phyloP scores from a whole-genome alignment of 2,888 invertebrate species.

The Synanthedon vespiformis region DNA sequence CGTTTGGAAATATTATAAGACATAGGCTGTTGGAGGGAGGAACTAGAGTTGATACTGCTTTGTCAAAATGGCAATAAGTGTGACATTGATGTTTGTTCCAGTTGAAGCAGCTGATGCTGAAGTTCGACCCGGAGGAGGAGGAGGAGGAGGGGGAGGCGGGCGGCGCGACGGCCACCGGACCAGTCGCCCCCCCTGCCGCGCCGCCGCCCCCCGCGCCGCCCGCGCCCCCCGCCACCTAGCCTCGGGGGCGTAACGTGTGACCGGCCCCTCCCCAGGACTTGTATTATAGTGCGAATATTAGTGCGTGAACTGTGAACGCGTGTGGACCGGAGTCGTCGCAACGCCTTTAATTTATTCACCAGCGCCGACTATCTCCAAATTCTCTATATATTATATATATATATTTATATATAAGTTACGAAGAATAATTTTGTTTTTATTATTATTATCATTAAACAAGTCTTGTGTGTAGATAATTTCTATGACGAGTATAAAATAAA shows the following conservation, averaged over 20 bases:
- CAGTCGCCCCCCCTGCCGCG: slow-evolving; percentile 9
- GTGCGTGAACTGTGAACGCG: background rate
- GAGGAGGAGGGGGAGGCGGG: slow-evolving; percentile 75
- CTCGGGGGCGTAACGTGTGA: slow-evolving; percentile 10
- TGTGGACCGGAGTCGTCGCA: background rate
- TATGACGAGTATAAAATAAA: slow-evolving; percentile 59
- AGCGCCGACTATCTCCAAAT: slow-evolving; percentile 19
- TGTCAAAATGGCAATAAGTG: slow-evolving; percentile 4
- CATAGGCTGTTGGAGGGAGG: no score
- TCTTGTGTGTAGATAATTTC: slow-evolving; percentile 69
- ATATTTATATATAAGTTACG: slow-evolving; percentile 31
- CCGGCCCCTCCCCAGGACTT: slow-evolving; percentile 1
- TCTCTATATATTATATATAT: slow-evolving; percentile 17
- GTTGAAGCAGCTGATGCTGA: slow-evolving; percentile 88
- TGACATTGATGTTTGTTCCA: slow-evolving; percentile 21
- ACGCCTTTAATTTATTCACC: background rate
- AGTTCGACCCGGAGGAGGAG: slow-evolving; percentile 83
- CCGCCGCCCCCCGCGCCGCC: slow-evolving; percentile 16
- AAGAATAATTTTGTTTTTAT: slow-evolving; percentile 59
- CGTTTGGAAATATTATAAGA: background rate
- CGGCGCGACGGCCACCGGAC: slow-evolving; percentile 10
- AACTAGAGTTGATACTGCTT: background rate
- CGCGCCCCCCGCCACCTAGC: slow-evolving; percentile 29
- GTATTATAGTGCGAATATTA: background rate
- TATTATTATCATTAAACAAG: slow-evolving; percentile 27